Base-by-base conservation (phyloP, 53 echinoderm and acorn worm species). In the Paelopatides confundens region DNA sequence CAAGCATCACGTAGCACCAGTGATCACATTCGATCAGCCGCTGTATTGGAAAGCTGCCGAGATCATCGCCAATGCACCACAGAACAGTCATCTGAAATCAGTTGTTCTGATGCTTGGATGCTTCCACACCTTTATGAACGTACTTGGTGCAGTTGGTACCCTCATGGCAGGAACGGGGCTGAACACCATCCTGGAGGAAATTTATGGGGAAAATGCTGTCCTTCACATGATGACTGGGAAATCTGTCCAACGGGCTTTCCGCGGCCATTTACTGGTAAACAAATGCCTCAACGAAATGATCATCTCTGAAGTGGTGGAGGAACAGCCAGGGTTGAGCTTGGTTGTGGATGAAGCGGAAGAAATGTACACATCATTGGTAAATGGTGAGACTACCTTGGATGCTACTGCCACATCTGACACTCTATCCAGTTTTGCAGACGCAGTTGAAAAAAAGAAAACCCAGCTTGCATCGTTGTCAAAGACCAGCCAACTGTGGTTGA, bases 151-250 rank as follows among this genome's bases (percentile, higher is more conserved):
- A 28, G 82, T 88, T 28, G 88, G 88, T 27, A 82, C 64, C 8
- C 67, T 82, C 2, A 88, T 82, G 88, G 15, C 63, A 17, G 88
- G 88, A 13, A 88, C 82, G 15, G 88, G 88, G 31, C 67, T 82
- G 24, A 34, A 34, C 50, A 71, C 35, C 7, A 69, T 85, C 46
- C 71, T 89, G 30, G 66, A 82, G 39, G 81, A 62, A 33, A 66
- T 88, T 2, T 82, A 88, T 33, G 89, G 66, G 24, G 69, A 46
- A 31, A 88, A 86, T 86, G 90, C 90, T 63, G 90, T 90, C 17
- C 47, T 9, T 9, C 90, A 90, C 36, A 90, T 90, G 69, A 3
- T 90, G 76, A 86, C 77, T 29, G 86, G 90, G 52, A 86, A 90
- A 43, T 53, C 86, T 29, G 86, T 90, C 13, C 86, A 86, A 76